These are phyloP conservation scores for Patiria miniata DNA, from an alignment of 35 echinoderm and acorn worm species.

Conservation along the genomic window DNA sequence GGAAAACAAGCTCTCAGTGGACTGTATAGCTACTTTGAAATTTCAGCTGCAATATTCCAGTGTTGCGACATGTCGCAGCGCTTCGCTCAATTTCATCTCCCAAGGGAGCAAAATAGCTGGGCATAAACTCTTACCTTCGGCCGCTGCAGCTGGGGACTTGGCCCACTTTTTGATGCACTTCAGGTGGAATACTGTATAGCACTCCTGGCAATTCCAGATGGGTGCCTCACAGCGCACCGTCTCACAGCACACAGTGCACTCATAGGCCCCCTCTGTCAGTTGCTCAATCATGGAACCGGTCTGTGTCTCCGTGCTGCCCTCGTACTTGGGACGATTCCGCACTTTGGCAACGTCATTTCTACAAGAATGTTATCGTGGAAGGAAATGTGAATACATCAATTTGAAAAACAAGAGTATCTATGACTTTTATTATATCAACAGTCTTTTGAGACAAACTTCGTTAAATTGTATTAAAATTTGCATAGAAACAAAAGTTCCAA, in stretches of 20 bases:
- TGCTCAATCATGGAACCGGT: constrained; percentile 91
- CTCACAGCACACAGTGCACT: constrained; percentile 93
- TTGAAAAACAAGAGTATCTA: neutral
- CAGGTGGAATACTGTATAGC: constrained; percentile 96
- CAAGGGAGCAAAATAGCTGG: neutral
- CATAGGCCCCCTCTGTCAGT: constrained; percentile 74
- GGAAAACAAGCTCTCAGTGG: no score
- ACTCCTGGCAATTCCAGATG: constrained; percentile 87
- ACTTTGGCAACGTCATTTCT: neutral
- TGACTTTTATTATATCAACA: neutral
- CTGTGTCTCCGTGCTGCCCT: constrained; percentile 58
- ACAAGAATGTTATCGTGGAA: neutral
- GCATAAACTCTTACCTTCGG: constrained; percentile 56
- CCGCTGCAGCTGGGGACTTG: constrained; percentile 70
- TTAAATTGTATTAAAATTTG: no score
- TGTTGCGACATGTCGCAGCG: no score
- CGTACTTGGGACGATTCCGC: neutral
- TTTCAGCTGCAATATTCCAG: no score
- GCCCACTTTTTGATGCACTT: constrained; percentile 96
- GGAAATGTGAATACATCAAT: neutral
- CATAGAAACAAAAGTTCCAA: neutral
- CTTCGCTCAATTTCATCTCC: no score
- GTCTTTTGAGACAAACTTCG: no score
- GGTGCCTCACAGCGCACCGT: constrained; percentile 54
- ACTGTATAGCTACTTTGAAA: no score